phyloP scores from a whole-genome alignment of 2,797 vertebrate genomes.

The Loriculus beryllinus region DNA sequence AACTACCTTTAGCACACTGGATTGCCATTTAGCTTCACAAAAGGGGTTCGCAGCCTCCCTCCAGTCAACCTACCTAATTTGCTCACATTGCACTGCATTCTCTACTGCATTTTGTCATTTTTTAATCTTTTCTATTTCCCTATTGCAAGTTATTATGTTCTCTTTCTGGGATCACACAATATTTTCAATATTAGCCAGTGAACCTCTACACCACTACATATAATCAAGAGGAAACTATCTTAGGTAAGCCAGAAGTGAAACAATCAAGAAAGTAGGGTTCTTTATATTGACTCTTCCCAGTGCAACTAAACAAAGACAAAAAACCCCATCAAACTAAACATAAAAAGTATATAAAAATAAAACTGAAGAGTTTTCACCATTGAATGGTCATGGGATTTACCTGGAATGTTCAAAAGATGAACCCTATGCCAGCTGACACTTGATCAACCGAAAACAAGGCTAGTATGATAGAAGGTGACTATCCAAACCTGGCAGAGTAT shows the following conservation, averaged over 20 bases:
- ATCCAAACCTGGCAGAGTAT: neutral
- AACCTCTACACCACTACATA: neutral
- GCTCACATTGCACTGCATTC: neutral
- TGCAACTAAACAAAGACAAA: neutral
- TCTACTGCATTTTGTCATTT: neutral
- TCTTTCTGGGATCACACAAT: neutral
- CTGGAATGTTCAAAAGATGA: neutral
- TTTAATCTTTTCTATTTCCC: neutral
- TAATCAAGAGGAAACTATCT: neutral
- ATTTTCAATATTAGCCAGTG: neutral
- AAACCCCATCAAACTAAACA: neutral
- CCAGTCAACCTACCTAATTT: neutral
- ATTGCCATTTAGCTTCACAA: neutral
- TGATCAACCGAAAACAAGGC: neutral
- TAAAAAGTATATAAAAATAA: neutral
- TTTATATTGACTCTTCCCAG: neutral
- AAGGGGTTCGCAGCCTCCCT: neutral
- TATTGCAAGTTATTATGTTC: neutral
- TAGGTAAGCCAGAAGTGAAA: neutral
- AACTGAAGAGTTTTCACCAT: neutral
- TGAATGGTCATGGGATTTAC: neutral
- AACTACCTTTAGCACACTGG: neutral
- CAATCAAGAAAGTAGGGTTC: neutral
- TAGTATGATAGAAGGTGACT: neutral
- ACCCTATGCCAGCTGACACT: neutral